A percentile compares a stretch with the other conserved stretches of the same genome.
These are phyloP conservation scores for Styela plicata DNA, from an alignment of 23 tunicate genomes.

Conservation along the genomic window DNA sequence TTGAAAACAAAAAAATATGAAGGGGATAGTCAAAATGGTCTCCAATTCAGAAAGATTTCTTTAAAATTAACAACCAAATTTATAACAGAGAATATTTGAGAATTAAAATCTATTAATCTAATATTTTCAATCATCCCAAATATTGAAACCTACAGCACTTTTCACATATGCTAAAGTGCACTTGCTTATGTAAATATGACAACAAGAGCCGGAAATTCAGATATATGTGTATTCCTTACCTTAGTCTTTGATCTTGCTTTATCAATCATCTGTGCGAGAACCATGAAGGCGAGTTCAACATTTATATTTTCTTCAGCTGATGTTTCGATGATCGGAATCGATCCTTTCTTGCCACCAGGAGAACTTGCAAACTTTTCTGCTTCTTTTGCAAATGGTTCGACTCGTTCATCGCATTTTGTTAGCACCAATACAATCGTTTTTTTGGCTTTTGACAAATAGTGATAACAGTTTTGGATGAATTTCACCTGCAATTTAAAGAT, in stretches of 20 bases:
- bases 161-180: no score
- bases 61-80: no score
- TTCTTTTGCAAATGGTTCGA: constrained; percentile 36
- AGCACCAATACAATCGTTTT: constrained; percentile 74
- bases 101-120: no score
- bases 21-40: no score
- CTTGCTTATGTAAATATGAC: no score
- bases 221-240: no score
- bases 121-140: neutral
- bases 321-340: constrained; percentile 65
- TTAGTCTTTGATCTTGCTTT: constrained; percentile 71
- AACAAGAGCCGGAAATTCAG: no score
- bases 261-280: constrained; percentile 88
- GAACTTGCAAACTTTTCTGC: constrained; percentile 65
- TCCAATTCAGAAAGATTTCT: no score
- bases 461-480: constrained; percentile 65
- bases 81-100: no score
- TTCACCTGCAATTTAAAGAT: constrained; percentile 40
- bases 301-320: constrained; percentile 93
- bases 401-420: constrained; percentile 86
- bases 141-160: no score
- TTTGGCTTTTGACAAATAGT: constrained; percentile 71
- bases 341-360: constrained; percentile 55
- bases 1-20: no score
- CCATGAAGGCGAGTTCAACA: constrained; percentile 58